Conservation (phyloP, 2,113 vertebrate species). For the Lathamus discolor region DNA sequence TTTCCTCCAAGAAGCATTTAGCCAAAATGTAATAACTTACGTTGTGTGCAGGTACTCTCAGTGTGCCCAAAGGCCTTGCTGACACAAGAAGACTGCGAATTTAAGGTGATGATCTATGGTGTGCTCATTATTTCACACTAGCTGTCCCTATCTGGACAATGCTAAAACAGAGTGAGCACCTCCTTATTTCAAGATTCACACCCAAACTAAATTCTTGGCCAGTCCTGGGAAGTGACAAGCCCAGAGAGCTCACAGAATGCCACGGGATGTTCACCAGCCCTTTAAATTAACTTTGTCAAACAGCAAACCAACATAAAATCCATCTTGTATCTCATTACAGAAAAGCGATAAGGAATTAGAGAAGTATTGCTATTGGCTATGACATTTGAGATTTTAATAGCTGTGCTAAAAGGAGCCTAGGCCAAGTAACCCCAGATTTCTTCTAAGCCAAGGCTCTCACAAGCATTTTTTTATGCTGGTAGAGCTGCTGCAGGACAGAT, state of each 20-base stretch:
- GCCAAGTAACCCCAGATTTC: background rate
- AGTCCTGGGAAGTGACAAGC: background rate
- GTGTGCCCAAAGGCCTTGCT: background rate
- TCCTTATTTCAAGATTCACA: background rate
- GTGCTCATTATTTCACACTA: background rate
- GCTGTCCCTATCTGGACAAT: background rate
- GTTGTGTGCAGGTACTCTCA: background rate
- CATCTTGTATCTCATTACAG: background rate
- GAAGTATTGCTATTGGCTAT: background rate
- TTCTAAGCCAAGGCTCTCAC: background rate
- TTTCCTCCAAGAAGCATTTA: background rate
- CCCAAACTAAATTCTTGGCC: background rate
- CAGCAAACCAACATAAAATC: background rate
- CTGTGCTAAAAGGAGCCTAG: background rate
- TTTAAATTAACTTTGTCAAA: background rate
- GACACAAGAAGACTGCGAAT: background rate
- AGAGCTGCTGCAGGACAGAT: background rate
- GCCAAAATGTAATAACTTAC: background rate
- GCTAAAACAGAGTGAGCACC: background rate
- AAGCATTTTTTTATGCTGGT: background rate
- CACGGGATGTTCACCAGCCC: background rate
- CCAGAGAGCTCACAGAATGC: background rate
- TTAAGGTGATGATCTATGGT: background rate
- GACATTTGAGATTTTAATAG: background rate
- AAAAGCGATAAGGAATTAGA: background rate